Evolutionary conservation across 2,888 invertebrate genomes (phyloP), one percentile per base, ranked within the genome.

Genomic region (Ectobius pallidus): DNA sequence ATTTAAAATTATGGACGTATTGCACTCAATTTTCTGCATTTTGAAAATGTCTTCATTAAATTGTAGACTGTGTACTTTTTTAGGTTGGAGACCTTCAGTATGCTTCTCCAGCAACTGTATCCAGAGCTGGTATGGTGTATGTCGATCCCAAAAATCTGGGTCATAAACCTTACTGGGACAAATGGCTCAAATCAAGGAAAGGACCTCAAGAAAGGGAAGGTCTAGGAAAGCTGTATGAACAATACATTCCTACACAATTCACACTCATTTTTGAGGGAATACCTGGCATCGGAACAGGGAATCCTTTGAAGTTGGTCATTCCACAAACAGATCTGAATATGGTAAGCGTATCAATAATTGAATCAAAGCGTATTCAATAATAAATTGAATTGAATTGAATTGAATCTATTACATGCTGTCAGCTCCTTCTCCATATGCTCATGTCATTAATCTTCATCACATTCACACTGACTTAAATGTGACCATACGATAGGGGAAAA

Each of bases 41-140:
- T n/a, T n/a, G n/a, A n/a, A n/a, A n/a, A n/a, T n/a, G n/a, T n/a
- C n/a, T n/a, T n/a, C n/a, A n/a, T n/a, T n/a, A n/a, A n/a, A n/a
- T n/a, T n/a, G n/a, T n/a, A n/a, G n/a, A n/a, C n/a, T n/a, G n/a
- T n/a, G n/a, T 34, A 34, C 11, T 34, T 6, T 34, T 34, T 34
- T 76, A 90, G 90, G 94, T 96, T 30, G 95, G 93, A 1, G 93
- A 96, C 83, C 85, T 97, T 75, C 91, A 91, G 82, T 95, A 92
- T 79, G 96, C 96, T 0, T 96, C 96, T 0, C 97, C 97, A 0
- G 96, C 96, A 0, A 96, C 95, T 0, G 94, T 97, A 2, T 96
- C 96, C 0, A 87, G 96, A 70, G 95, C 95, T 9, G 96, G 96
- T 39, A 96, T 97, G 95, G 95, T 97, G 11, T 97, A 91, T 79